Percentiles rank a stretch among this genome's conserved stretches.
phyloP scores from a whole-genome alignment of 1,140 invertebrate species.

The Pseudomyrmex sp. region DNA sequence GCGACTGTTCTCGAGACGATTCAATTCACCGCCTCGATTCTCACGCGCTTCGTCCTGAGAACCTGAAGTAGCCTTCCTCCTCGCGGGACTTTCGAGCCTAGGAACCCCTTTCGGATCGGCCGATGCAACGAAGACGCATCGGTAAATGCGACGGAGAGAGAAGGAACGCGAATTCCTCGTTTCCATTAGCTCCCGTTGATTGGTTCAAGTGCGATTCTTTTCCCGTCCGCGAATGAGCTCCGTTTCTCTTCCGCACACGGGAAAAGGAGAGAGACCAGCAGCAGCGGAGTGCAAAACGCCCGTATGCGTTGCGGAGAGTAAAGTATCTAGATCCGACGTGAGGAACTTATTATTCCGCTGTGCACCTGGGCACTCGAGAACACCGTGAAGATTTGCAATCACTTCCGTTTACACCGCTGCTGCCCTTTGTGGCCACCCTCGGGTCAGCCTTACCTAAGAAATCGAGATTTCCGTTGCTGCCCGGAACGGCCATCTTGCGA shows the following conservation, averaged over 20 bases:
- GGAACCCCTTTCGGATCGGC: conserved; percentile 46
- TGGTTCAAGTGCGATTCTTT: conserved; percentile 70
- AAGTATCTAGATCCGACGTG: conserved; percentile 74
- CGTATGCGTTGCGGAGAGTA: conserved; percentile 67
- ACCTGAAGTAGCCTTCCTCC: conserved; percentile 65
- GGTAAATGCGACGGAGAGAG: conserved; percentile 52
- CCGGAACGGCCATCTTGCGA: conserved; percentile 61
- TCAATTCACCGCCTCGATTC: conserved; percentile 70
- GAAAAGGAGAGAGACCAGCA: conserved; percentile 54
- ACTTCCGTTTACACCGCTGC: conserved; percentile 71
- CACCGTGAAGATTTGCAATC: conserved; percentile 80
- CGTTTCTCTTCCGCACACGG: conserved; percentile 14
- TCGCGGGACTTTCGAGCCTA: conserved; percentile 62
- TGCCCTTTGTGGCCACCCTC: conserved; percentile 68
- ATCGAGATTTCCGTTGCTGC: conserved; percentile 80
- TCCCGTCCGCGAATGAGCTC: conserved; percentile 20
- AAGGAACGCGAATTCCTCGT: conserved; percentile 19
- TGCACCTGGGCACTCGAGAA: conserved; percentile 82
- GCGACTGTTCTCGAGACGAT: conserved; percentile 56
- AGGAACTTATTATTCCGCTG: conserved; percentile 74
- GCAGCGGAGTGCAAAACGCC: conserved; percentile 26
- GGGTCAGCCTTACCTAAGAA: conserved; percentile 69
- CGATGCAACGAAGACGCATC: conserved; percentile 59
- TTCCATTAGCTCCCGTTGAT: conserved; percentile 66
- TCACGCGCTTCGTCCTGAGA: conserved; percentile 63